A percentile compares a stretch with the other conserved stretches of the same genome.
phyloP scores from a whole-genome alignment of 2,113 vertebrate species.

The Dryoscopus gambensis region DNA sequence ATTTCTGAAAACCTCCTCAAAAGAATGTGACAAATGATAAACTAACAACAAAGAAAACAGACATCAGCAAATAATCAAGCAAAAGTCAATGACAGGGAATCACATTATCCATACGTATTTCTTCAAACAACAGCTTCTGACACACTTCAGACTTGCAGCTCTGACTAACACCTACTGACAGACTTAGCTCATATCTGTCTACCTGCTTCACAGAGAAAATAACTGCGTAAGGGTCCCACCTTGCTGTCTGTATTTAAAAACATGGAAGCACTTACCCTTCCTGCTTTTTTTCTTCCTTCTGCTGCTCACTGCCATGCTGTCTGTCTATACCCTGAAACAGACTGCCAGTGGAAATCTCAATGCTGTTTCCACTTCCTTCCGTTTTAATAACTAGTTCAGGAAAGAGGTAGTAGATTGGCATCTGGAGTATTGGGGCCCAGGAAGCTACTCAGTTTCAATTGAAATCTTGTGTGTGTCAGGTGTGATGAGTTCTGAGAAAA shows the following conservation, averaged over 20 bases:
- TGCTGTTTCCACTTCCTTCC: not conserved
- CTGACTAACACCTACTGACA: not conserved
- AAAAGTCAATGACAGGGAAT: not conserved
- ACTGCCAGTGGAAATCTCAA: not conserved
- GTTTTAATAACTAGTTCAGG: not conserved
- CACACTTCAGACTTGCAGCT: not conserved
- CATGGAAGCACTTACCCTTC: not conserved
- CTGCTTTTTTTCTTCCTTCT: not conserved
- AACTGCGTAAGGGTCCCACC: not conserved
- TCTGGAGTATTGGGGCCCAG: not conserved
- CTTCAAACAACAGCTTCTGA: not conserved
- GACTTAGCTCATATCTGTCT: not conserved
- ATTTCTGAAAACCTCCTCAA: not conserved
- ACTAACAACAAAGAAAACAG: not conserved
- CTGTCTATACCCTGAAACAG: not conserved
- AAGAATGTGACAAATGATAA: not conserved
- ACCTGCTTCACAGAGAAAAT: not conserved
- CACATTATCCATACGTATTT: not conserved
- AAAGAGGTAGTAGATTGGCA: constrained; percentile 14
- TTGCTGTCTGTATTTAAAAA: not conserved
- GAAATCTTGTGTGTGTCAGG: constrained; percentile 19
- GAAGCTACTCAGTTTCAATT: constrained; percentile 7
- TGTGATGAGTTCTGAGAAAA: not conserved
- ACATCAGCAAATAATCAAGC: not conserved
- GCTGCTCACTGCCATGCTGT: not conserved